These are phyloP conservation scores for Chauna torquata DNA, from an alignment of 2,113 vertebrate genomes.

Conservation along the genomic window DNA sequence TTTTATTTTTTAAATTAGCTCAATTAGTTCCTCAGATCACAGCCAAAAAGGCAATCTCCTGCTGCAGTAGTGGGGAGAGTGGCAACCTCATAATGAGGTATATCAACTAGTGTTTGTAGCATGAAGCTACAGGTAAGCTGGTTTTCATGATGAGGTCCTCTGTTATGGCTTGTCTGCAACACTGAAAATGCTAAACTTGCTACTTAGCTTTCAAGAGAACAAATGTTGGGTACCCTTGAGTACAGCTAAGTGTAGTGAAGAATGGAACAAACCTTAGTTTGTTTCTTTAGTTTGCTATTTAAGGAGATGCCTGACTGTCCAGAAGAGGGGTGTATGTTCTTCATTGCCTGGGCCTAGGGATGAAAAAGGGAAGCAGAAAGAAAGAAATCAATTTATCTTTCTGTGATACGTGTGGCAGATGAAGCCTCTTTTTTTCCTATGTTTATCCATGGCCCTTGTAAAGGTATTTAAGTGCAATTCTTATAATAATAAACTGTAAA, in stretches of 20 bases:
- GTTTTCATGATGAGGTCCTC: background rate
- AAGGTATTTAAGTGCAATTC: background rate
- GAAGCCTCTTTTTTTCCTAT: rapidly evolving
- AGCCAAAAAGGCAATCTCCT: background rate
- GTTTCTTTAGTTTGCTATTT: background rate
- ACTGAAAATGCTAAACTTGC: background rate
- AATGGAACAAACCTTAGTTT: background rate
- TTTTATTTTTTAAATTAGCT: background rate
- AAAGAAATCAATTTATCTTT: background rate
- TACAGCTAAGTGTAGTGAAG: background rate
- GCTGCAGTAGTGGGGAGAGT: background rate
- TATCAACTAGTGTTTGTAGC: background rate
- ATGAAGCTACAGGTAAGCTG: background rate
- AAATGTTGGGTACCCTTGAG: background rate
- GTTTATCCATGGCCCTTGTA: background rate
- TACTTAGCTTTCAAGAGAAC: background rate
- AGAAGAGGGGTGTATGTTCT: background rate
- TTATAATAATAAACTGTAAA: background rate
- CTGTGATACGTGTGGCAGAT: background rate
- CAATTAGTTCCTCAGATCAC: background rate
- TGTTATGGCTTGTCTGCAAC: background rate
- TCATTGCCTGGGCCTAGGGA: background rate
- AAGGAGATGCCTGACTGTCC: background rate
- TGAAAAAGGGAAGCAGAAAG: background rate
- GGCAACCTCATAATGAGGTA: background rate